Evolutionary conservation across 2,113 vertebrate genomes (phyloP), one percentile per base, ranked within the genome.

Genomic region (Pao palembangensis): DNA sequence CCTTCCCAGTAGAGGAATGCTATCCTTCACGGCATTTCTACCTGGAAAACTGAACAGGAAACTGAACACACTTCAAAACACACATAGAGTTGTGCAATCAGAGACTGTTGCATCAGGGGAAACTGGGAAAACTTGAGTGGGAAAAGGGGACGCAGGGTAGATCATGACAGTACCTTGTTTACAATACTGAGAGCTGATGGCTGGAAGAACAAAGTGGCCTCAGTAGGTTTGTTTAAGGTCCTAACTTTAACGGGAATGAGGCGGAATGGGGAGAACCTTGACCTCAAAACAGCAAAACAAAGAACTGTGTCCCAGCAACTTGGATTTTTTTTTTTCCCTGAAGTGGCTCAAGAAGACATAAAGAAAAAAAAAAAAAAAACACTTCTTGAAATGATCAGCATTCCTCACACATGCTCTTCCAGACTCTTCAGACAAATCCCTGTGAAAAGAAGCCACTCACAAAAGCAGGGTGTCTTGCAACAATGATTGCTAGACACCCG

Each of bases 111-210:
- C 76, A 66, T 81, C 52, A 81, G 60, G 61, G 57, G 76, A 69
- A 78, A 58, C 34, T 78, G 51, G 73, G 64, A 71, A 67, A 59
- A 55, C 61, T 61, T 20, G 31, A 14, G 61, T 58, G 65, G 6
- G 56, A 50, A 42, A 8, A 25, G 49, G 34, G 54, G 72, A 28
- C 62, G 25, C 54, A 25, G 6, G 38, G 19, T 5, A 43, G 54
- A 77, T 57, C 65, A 56, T 73, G 55, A 64, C 64, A 67, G 66
- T 75, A 73, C 64, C 78, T 68, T 72, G 65, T 81, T 85, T 74
- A 65, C 58, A 20, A 61, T 4, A 31, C 34, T 42, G 23, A 41
- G 59, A 61, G 60, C 47, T 42, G 63, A 61, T 17, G 15, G 59
- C 58, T 21, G 48, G 19, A 56, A 62, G 59, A 58, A 76, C 73